These are phyloP conservation scores for Phoenicopterus ruber DNA, from an alignment of 2,113 vertebrate genomes.

Conservation along the genomic window DNA sequence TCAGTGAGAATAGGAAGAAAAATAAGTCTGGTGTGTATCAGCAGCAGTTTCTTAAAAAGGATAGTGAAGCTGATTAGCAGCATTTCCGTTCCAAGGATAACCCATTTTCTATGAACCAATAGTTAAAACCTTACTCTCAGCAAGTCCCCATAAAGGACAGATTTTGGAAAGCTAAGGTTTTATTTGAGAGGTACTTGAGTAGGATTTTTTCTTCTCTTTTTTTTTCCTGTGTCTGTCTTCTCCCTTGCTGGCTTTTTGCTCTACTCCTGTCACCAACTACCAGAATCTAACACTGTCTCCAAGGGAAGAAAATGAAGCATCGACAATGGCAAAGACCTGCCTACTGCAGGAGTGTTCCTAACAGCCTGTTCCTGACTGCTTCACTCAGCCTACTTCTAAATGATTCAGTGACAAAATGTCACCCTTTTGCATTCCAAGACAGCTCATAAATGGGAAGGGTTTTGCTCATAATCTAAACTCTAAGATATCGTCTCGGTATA, in stretches of 20 bases:
- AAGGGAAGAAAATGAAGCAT: background rate
- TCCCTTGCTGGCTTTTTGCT: background rate
- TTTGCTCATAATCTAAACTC: background rate
- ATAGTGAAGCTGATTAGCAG: background rate
- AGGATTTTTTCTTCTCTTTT: fast-evolving
- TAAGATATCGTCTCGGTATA: background rate
- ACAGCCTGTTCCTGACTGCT: background rate
- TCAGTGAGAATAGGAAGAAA: background rate
- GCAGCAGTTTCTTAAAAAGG: background rate
- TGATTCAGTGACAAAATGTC: background rate
- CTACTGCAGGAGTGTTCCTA: background rate
- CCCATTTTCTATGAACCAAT: background rate
- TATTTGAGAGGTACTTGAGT: background rate
- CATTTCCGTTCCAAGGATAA: background rate
- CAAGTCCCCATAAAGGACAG: background rate
- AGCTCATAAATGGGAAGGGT: background rate
- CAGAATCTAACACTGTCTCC: background rate
- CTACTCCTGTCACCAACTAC: background rate
- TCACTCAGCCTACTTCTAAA: background rate
- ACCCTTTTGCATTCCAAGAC: background rate
- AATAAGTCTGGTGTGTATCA: background rate
- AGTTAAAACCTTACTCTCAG: background rate
- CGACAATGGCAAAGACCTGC: background rate
- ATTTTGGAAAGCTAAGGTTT: background rate
- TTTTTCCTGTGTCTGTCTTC: background rate